phyloP scores from a whole-genome alignment of 2,888 invertebrate species.

The Hypomecis atomaria region DNA sequence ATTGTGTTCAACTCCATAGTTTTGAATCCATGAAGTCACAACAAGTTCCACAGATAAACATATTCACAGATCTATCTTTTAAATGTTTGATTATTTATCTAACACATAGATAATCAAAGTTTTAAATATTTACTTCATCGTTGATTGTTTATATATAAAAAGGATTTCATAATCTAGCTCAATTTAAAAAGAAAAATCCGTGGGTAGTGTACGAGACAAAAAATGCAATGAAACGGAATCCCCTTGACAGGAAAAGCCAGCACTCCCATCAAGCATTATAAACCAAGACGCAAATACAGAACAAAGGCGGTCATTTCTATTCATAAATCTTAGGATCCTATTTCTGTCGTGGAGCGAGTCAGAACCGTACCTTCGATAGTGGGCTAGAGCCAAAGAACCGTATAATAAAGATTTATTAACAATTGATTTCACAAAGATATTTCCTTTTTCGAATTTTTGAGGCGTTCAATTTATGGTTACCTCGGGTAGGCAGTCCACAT shows the following conservation, averaged over 20 bases:
- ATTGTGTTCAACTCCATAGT: no score
- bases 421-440: constrained; percentile 38
- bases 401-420: constrained; percentile 42
- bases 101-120: no score
- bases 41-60: no score
- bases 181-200: no score
- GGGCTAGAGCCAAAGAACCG: constrained; percentile 38
- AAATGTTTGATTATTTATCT: no score
- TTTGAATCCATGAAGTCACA: no score
- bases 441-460: constrained; percentile 37
- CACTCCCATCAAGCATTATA: constrained; percentile 15
- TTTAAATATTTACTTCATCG: no score
- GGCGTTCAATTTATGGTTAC: constrained; percentile 32
- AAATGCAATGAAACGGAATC: constrained; percentile 8
- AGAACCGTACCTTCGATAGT: constrained; percentile 32
- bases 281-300: constrained; percentile 28
- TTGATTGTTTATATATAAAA: no score
- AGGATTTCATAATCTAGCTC: no score
- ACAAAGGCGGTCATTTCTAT: constrained; percentile 33
- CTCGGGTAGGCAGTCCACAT: constrained; percentile 28
- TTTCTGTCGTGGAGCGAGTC: constrained; percentile 23
- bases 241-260: constrained; percentile 1
- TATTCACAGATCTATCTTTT: no score
- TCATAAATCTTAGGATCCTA: constrained; percentile 34
- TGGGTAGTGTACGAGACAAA: neutral